Percentiles rank a stretch among this genome's conserved stretches.
These are phyloP conservation scores for Ypsolopha scabrella DNA, from an alignment of 2,888 invertebrate species.

Conservation along the genomic window DNA sequence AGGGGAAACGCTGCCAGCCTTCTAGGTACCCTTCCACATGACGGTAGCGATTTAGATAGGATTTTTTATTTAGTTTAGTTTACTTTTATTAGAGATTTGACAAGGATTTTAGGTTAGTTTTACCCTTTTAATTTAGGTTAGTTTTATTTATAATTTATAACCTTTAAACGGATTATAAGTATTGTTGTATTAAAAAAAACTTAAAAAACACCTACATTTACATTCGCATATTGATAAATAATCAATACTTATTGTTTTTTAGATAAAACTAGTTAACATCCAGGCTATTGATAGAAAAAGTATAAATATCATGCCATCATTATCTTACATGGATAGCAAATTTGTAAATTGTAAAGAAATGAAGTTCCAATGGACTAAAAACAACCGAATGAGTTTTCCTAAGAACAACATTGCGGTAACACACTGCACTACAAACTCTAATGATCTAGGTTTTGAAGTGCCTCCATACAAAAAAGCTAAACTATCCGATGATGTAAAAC, in stretches of 20 bases:
- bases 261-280: constrained; percentile 38
- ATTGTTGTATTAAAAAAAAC: no score
- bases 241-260: constrained; percentile 13
- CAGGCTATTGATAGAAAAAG: constrained; percentile 25
- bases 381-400: constrained; percentile 21
- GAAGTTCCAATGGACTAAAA: constrained; percentile 37
- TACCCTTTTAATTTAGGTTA: no score
- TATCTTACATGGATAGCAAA: constrained; percentile 30
- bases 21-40: no score
- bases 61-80: no score
- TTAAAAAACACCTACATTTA: no score
- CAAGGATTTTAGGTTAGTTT: no score
- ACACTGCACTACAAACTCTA: constrained; percentile 31
- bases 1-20: no score
- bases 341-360: constrained; percentile 31
- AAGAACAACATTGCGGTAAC: constrained; percentile 25
- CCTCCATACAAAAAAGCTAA: constrained; percentile 8
- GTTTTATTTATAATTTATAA: no score
- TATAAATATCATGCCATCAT: constrained; percentile 26
- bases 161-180: no score
- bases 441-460: constrained; percentile 25
- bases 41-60: no score
- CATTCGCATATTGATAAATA: no score
- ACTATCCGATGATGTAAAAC: constrained; percentile 10
- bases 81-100: no score